These are phyloP conservation scores for Pterophyllum scalare DNA, from an alignment of 2,113 vertebrate genomes.

Conservation along the genomic window DNA sequence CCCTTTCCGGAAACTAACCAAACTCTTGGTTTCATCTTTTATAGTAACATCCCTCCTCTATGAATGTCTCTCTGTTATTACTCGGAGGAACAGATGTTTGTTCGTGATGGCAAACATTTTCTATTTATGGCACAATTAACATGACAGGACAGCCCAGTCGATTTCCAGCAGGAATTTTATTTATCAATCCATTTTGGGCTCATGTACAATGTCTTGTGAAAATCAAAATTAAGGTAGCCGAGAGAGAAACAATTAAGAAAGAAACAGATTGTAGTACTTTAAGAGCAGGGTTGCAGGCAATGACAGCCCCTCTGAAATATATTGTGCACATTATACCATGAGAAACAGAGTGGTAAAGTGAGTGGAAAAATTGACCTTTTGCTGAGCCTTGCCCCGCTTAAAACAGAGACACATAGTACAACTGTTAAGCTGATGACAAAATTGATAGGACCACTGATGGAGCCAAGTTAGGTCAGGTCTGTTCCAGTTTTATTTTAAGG, in stretches of 20 bases:
- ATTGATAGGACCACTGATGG: not conserved
- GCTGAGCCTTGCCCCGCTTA: not conserved
- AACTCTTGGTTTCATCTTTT: not conserved
- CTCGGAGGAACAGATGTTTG: conserved; percentile 26
- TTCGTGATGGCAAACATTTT: conserved; percentile 34
- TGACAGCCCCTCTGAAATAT: not conserved
- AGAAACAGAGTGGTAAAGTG: not conserved
- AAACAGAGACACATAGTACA: not conserved
- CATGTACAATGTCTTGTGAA: conserved; percentile 10
- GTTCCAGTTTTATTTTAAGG: not conserved
- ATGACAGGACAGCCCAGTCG: conserved; percentile 6
- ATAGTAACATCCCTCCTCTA: not conserved
- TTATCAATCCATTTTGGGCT: conserved; percentile 20
- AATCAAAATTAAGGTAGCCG: conserved; percentile 18
- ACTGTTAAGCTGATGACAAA: not conserved
- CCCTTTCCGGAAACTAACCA: not conserved
- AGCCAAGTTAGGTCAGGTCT: not conserved
- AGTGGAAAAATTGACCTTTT: not conserved
- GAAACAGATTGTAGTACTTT: not conserved
- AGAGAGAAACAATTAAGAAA: not conserved
- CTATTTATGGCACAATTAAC: conserved; percentile 32
- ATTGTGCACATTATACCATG: not conserved
- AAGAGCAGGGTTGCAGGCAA: not conserved
- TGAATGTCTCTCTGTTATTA: conserved; percentile 3
- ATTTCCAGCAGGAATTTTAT: conserved; percentile 16